A percentile compares a stretch with the other conserved stretches of the same genome.
Conservation (phyloP, 1,140 invertebrate species). For the Vanessa atalanta region DNA sequence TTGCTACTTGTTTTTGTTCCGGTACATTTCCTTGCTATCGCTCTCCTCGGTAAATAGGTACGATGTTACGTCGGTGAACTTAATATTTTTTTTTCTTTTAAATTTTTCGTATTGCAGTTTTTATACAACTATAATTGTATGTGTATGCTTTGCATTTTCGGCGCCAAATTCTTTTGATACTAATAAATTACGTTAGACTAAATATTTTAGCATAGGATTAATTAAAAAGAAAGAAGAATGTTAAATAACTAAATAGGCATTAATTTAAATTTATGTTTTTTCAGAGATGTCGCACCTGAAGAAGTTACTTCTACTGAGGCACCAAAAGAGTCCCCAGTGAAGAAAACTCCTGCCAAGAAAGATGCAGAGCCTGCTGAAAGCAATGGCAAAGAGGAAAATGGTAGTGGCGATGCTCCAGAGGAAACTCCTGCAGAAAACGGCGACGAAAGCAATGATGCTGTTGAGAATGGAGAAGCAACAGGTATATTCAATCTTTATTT, state of each 20-base stretch:
- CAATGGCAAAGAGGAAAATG: slow-evolving; percentile 82
- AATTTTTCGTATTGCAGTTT: neutral
- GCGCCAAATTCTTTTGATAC: too few relatives aligned
- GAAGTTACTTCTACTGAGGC: slow-evolving; percentile 71
- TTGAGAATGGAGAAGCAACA: slow-evolving; percentile 83
- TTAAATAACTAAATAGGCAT: too few relatives aligned
- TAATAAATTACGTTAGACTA: too few relatives aligned
- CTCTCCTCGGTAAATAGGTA: slow-evolving; percentile 42
- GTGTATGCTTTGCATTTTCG: neutral
- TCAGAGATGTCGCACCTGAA: slow-evolving; percentile 67
- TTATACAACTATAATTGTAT: neutral
- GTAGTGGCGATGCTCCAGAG: slow-evolving; percentile 68
- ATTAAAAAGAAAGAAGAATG: too few relatives aligned
- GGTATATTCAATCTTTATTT: slow-evolving; percentile 58
- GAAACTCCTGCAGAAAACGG: slow-evolving; percentile 79
- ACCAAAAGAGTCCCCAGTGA: slow-evolving; percentile 74
- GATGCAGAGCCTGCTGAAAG: slow-evolving; percentile 78
- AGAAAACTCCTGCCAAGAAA: slow-evolving; percentile 77
- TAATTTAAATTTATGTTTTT: slow-evolving; percentile 33
- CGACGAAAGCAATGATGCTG: slow-evolving; percentile 82
- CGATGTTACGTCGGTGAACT: slow-evolving; percentile 25
- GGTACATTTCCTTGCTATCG: slow-evolving; percentile 65
- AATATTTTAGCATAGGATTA: too few relatives aligned
- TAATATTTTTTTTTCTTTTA: neutral
- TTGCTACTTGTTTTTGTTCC: slow-evolving; percentile 71